These are phyloP conservation scores for Xyrichtys novacula DNA, from an alignment of 2,797 vertebrate species.

Conservation along the genomic window DNA sequence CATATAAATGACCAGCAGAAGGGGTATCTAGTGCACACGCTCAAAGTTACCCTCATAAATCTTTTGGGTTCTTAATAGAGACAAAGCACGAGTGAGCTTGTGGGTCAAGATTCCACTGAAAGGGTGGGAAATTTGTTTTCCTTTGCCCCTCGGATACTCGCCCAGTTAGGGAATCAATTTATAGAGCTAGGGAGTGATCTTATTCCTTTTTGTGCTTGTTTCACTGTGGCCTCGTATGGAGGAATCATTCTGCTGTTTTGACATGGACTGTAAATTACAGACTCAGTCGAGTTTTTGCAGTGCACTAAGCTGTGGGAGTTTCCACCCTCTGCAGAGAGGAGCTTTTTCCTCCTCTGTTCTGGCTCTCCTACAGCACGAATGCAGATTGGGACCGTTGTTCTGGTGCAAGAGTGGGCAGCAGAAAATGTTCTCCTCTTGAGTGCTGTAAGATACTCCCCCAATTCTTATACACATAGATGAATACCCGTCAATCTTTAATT, in stretches of 20 bases:
- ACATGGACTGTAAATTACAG: slow-evolving; percentile 35
- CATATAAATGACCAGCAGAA: slow-evolving; percentile 40
- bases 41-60: slow-evolving; percentile 66
- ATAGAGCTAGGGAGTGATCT: slow-evolving; percentile 44
- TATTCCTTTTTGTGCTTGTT: slow-evolving; percentile 7
- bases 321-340: slow-evolving; percentile 17
- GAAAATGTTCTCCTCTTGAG: slow-evolving; percentile 5
- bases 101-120: slow-evolving; percentile 52
- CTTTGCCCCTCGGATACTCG: slow-evolving; percentile 27
- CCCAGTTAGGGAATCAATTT: slow-evolving; percentile 42
- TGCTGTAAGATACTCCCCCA: slow-evolving; percentile 21
- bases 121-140: slow-evolving; percentile 46
- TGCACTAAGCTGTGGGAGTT: slow-evolving; percentile 14
- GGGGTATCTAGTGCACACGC: slow-evolving; percentile 33
- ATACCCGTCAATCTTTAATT: slow-evolving; percentile 11
- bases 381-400: slow-evolving; percentile 9
- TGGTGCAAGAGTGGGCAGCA: slow-evolving; percentile 12
- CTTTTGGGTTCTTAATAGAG: slow-evolving; percentile 61
- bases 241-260: slow-evolving; percentile 18
- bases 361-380: background rate
- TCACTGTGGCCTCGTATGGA: slow-evolving; percentile 10
- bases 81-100: slow-evolving; percentile 57
- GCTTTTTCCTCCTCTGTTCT: slow-evolving; percentile 16
- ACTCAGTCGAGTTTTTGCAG: slow-evolving; percentile 13
- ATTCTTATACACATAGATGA: slow-evolving; percentile 30